These are phyloP conservation scores for Gnathonemus echidnorhynchus DNA, from an alignment of 2,113 vertebrate genomes.

Conservation along the genomic window DNA sequence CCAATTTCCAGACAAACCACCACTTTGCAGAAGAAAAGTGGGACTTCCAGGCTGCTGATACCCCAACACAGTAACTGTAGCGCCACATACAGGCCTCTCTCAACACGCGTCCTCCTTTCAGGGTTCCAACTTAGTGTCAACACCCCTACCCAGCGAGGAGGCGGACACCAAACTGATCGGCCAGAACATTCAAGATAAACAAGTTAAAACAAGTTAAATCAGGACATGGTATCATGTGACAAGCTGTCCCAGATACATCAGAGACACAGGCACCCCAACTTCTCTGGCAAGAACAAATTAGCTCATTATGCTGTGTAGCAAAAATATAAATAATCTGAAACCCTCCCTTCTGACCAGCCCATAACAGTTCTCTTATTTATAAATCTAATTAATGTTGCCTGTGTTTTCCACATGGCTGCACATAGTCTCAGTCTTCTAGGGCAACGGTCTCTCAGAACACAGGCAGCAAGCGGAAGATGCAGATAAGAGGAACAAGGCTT, in stretches of 20 bases:
- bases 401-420: background rate
- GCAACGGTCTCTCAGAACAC: background rate
- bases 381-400: background rate
- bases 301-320: background rate
- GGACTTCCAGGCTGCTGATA: background rate
- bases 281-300: background rate
- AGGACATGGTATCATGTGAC: background rate
- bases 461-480: background rate
- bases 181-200: background rate
- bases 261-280: background rate
- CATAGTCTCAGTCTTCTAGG: conserved; percentile 17
- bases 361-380: background rate
- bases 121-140: background rate
- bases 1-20: background rate
- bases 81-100: background rate
- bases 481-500: conserved; percentile 2
- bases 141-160: background rate
- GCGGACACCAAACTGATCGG: background rate
- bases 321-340: background rate
- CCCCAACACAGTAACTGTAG: background rate
- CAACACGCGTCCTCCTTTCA: background rate
- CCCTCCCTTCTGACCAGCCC: background rate
- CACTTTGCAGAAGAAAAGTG: background rate
- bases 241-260: background rate
- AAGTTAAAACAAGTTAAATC: background rate